phyloP scores from a whole-genome alignment of 2,113 vertebrate species.

The Passer montanus region DNA sequence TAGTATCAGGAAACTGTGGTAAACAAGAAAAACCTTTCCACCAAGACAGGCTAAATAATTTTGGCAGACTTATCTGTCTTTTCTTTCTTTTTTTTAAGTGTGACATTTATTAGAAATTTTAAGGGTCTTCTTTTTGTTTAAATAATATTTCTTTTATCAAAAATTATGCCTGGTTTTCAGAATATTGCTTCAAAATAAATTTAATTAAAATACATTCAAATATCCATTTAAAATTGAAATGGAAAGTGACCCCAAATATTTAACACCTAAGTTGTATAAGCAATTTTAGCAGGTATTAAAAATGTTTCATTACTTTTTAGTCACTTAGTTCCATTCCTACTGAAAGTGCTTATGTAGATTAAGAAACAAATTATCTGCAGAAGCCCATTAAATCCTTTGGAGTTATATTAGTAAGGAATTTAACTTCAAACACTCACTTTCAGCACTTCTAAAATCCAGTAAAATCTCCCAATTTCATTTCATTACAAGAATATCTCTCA shows the following conservation, averaged over 20 bases:
- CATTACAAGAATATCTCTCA: neutral
- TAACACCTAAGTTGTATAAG: neutral
- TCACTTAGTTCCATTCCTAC: neutral
- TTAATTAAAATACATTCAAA: neutral
- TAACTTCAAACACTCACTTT: neutral
- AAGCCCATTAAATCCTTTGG: neutral
- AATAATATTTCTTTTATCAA: neutral
- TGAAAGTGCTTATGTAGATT: neutral
- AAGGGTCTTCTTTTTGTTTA: neutral
- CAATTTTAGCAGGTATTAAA: neutral
- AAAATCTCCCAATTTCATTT: neutral
- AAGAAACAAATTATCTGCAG: neutral
- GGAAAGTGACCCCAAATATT: neutral
- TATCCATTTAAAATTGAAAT: neutral
- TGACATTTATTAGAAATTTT: neutral
- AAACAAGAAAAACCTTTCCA: neutral
- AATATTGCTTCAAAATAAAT: neutral
- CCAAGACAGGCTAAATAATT: neutral
- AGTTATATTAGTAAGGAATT: neutral
- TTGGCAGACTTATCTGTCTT: accelerated
- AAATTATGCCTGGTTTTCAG: neutral
- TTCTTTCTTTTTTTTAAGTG: neutral
- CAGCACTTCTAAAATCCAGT: neutral
- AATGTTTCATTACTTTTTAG: neutral
- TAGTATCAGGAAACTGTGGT: accelerated